Conservation (phyloP, 1,140 invertebrate species). For the Nixonia krombeini region DNA sequence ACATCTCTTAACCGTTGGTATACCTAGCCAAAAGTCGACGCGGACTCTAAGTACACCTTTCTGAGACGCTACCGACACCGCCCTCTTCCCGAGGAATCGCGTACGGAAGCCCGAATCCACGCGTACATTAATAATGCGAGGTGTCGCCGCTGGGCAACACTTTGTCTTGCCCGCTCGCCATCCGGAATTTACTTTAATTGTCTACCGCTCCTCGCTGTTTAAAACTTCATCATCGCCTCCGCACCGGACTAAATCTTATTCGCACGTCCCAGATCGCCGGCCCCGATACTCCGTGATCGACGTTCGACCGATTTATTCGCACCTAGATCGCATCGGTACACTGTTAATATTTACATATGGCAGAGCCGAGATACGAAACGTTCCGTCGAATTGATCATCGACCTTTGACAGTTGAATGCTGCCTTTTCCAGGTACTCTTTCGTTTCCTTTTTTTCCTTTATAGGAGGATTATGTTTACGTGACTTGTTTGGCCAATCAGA, state of each 20-base stretch:
- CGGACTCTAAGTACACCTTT: slow-evolving; percentile 23
- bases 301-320: slow-evolving; percentile 14
- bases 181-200: slow-evolving; percentile 63
- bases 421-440: too few species aligned
- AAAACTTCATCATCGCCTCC: slow-evolving; percentile 45
- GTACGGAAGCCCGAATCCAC: slow-evolving; percentile 67
- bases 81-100: too few species aligned
- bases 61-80: not conserved
- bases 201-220: slow-evolving; percentile 43
- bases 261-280: slow-evolving; percentile 14
- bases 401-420: too few species aligned
- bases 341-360: not conserved
- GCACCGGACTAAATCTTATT: slow-evolving; percentile 40
- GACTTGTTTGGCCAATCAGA: too few species aligned
- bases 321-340: not conserved
- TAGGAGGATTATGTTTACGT: too few species aligned
- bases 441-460: too few species aligned
- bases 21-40: not conserved
- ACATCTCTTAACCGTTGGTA: slow-evolving; percentile 20
- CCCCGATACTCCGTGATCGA: slow-evolving; percentile 26
- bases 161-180: slow-evolving; percentile 64
- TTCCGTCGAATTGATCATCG: too few species aligned
- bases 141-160: slow-evolving; percentile 70
- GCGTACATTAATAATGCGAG: slow-evolving; percentile 70
- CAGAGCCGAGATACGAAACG: too few species aligned